Evolutionary conservation across 2,113 vertebrate genomes (phyloP), one percentile per base, ranked within the genome.

Genomic region (Apteryx owenii): DNA sequence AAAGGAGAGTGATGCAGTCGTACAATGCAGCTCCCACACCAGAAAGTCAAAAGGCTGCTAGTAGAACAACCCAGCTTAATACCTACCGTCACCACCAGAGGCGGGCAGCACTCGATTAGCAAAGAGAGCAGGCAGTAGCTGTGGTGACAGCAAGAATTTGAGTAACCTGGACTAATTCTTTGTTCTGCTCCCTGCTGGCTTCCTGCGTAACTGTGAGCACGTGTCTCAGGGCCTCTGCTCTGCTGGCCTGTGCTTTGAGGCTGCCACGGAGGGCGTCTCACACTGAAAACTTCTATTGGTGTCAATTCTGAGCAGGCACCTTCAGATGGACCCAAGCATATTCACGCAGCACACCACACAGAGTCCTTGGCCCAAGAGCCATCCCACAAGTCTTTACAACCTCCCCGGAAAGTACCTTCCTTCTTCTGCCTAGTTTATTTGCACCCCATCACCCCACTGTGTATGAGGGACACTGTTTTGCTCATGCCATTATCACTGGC

Each of bases 51-150:
- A 60, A 9, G 44, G 20, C 10, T 62, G 9, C 16, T 22, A 46
- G 19, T 14, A 60, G 20, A 36, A 14, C 20, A 85, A 76, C 29
- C 26, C 2, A 0, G 26, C 12, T 48, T 40, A 26, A 31, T 26
- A 80, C 14, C 40, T 14, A n/a, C 0, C 3, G 38, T 17, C 38
- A 13, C 15, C 5, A 44, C 23, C 42, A 0, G 0, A 0, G 7
- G 48, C 73, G 53, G 46, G 56, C 22, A 79, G 31, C 18, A 40
- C 0, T 3, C 8, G 33, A 21, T 40, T 40, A 58, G 17, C 1
- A 19, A 23, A 56, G 44, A 42, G 61, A 15, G 54, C 36, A 36
- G 10, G 61, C 28, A 72, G n/a, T 2, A 79, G 21, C 64, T 38
- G n/a, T 21, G 15, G 40, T 18, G 50, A 16, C 28, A 40, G 28